Base-by-base conservation (phyloP, 2,888 invertebrate genomes). In the Calameuta idolon region DNA sequence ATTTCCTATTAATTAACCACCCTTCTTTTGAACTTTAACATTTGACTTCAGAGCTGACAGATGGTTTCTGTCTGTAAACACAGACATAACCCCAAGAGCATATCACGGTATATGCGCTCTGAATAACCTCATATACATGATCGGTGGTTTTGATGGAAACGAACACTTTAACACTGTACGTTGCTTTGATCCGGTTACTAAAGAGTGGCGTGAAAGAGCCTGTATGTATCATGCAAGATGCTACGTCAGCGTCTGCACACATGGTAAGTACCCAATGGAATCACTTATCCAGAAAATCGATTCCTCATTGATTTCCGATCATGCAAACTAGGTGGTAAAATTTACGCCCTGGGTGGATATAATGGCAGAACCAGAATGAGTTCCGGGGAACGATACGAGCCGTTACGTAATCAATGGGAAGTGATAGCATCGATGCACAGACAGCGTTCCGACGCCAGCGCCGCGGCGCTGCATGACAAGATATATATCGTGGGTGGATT, bases 331-430 rank as follows among this genome's bases (percentile, higher is more conserved):
- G 93, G 94, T 88, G 95, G 94, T 75, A 92, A 95, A 85, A 95
- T 97, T 80, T 97, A 96, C 91, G 97, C 96, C 0, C 93, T 97
- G 85, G 97, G 97, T 0, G 97, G 97, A 0, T 97, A 96, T 91
- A 96, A 97, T 90, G 96, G 96, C 15, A 93, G 94, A 71, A 94
- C 94, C 12, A 94, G 97, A 83, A 94, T 97, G 94, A 94, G 94
- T 68, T 95, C 96, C 0, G 96, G 95, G 4, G 97, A 97, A 90
- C 93, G 96, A 30, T 97, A 96, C 91, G 95, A 96, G 87, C 95
- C 96, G 0, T 93, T 94, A 81, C 94, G 93, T 81, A 95, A 97
- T 90, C 95, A 95, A 85, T 97, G 97, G 97, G 95, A 96, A 90
- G 92, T 94, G 89, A 94, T 96, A 71, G 93, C 95, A 1, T 93